These are phyloP conservation scores for Cerastis rubricosa DNA, from an alignment of 2,888 invertebrate species.

Conservation along the genomic window DNA sequence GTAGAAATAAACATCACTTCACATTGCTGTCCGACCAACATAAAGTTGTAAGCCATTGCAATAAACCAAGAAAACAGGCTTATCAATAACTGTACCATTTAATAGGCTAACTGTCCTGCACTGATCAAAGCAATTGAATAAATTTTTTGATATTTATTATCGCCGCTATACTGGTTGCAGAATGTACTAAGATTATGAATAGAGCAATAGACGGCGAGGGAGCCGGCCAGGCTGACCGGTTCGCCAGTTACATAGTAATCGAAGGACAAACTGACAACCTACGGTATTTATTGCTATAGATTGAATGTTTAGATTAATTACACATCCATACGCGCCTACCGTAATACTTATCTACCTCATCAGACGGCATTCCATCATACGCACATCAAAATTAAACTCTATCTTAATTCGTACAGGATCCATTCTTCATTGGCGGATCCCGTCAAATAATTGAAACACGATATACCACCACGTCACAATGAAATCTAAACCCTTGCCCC, in stretches of 20 bases:
- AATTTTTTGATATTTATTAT: slow-evolving; percentile 67
- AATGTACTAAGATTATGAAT: slow-evolving; percentile 72
- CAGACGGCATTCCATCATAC: slow-evolving; percentile 80
- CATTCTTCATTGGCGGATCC: slow-evolving; percentile 79
- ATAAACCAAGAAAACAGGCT: slow-evolving; percentile 67
- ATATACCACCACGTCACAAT: slow-evolving; percentile 76
- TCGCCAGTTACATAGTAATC: slow-evolving; percentile 80
- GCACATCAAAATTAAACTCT: slow-evolving; percentile 77
- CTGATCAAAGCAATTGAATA: slow-evolving; percentile 68
- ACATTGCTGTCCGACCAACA: slow-evolving; percentile 50
- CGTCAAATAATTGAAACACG: slow-evolving; percentile 83
- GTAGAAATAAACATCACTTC: slow-evolving; percentile 58
- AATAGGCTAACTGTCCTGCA: slow-evolving; percentile 65
- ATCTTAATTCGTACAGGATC: slow-evolving; percentile 75
- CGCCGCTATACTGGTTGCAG: slow-evolving; percentile 60
- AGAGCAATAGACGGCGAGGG: slow-evolving; percentile 78
- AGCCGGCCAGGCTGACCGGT: slow-evolving; percentile 77
- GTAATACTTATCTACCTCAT: slow-evolving; percentile 81
- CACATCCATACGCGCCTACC: slow-evolving; percentile 79
- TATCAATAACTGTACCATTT: slow-evolving; percentile 67
- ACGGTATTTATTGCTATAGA: slow-evolving; percentile 86
- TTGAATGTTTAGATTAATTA: slow-evolving; percentile 86
- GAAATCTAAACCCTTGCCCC: slow-evolving; percentile 78
- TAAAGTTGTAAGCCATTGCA: slow-evolving; percentile 60
- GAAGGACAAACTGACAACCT: slow-evolving; percentile 85